A percentile compares a stretch with the other conserved stretches of the same genome.
phyloP scores from a whole-genome alignment of 2,888 invertebrate species.

The Panopea generosa region DNA sequence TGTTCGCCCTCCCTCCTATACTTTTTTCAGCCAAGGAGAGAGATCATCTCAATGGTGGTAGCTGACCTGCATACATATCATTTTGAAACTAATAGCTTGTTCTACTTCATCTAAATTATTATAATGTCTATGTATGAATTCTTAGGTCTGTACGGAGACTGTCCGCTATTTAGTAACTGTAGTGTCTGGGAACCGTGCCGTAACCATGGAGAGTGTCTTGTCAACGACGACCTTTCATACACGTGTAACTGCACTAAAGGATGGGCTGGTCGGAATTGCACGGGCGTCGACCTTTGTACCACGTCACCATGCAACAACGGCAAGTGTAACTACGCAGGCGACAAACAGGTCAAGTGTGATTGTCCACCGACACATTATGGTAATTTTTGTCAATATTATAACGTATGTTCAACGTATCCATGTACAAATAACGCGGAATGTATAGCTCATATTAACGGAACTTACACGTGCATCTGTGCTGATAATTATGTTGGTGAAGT shows the following conservation, averaged over 20 bases:
- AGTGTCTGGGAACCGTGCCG: slow-evolving; percentile 71
- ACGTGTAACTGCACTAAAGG: slow-evolving; percentile 69
- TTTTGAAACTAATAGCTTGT: no score
- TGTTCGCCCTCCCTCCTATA: no score
- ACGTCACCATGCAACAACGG: slow-evolving; percentile 69
- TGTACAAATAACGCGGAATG: slow-evolving; percentile 63
- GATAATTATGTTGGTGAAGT: slow-evolving; percentile 64
- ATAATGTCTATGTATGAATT: neutral
- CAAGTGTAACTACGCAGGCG: slow-evolving; percentile 64
- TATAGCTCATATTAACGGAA: slow-evolving; percentile 33
- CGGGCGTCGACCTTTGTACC: slow-evolving; percentile 68
- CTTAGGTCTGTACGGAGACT: slow-evolving; percentile 62
- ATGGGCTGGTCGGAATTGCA: slow-evolving; percentile 74
- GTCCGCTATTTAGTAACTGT: slow-evolving; percentile 67
- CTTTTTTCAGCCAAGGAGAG: no score
- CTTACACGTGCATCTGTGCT: slow-evolving; percentile 60
- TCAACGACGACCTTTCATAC: slow-evolving; percentile 63
- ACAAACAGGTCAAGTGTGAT: slow-evolving; percentile 64
- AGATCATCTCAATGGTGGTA: no score
- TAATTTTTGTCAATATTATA: slow-evolving; percentile 63
- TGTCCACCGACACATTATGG: slow-evolving; percentile 67
- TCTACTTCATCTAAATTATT: no score
- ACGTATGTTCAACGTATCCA: slow-evolving; percentile 54
- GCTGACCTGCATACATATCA: no score
- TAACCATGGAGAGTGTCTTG: slow-evolving; percentile 66